phyloP scores from a whole-genome alignment of 2,113 vertebrate species.

The Tychaedon coryphoeus region DNA sequence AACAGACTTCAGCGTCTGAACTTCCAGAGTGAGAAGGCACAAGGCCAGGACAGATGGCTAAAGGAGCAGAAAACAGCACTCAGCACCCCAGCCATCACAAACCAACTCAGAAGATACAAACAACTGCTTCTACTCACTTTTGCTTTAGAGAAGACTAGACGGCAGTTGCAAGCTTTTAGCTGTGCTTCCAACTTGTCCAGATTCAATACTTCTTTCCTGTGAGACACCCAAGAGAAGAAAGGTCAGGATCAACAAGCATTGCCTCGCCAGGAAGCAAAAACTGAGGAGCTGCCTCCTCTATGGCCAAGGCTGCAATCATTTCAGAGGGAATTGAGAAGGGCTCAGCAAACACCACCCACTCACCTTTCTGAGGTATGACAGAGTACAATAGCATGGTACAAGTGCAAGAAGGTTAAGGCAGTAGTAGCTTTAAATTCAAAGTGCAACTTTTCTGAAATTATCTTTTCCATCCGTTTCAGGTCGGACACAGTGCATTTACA shows the following conservation, averaged over 20 bases:
- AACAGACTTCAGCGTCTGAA: conserved; percentile 82
- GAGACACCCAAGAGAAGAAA: conserved; percentile 11
- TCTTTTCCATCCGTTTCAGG: conserved; percentile 94
- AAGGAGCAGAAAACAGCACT: not conserved
- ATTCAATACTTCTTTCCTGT: conserved; percentile 86
- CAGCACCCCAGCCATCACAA: not conserved
- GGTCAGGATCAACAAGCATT: not conserved
- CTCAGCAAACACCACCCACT: not conserved
- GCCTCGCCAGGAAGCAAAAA: fast-evolving
- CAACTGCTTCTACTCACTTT: conserved; percentile 80
- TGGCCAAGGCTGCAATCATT: not conserved
- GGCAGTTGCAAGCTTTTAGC: conserved; percentile 94
- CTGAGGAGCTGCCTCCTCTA: not conserved
- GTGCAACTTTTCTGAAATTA: conserved; percentile 91
- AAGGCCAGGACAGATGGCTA: conserved; percentile 94
- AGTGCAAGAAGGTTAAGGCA: conserved; percentile 97
- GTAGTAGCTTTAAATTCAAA: conserved; percentile 94
- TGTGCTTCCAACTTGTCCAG: conserved; percentile 95
- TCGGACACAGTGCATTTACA: conserved; percentile 95
- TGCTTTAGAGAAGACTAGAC: conserved; percentile 93
- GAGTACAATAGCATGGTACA: conserved; percentile 87
- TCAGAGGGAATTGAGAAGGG: not conserved
- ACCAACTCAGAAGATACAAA: not conserved
- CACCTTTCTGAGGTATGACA: conserved; percentile 88
- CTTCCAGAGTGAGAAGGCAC: conserved; percentile 91